A percentile compares a stretch with the other conserved stretches of the same genome.
Conservation (phyloP, 2,888 invertebrate genomes). For the Eilema griseolum region DNA sequence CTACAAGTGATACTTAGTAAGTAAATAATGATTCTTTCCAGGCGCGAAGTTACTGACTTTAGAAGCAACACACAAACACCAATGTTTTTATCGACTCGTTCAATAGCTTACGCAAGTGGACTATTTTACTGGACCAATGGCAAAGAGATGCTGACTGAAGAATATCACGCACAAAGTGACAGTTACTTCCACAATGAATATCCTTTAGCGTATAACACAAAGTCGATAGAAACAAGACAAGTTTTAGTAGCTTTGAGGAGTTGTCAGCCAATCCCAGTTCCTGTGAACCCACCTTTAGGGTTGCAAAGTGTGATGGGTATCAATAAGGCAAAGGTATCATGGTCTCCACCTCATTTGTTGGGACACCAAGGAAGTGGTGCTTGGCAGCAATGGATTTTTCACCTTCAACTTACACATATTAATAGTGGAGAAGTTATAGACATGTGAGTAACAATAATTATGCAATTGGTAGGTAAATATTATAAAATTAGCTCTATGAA, state of each 20-base stretch:
- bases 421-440: conserved; percentile 67
- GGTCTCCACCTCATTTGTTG: conserved; percentile 93
- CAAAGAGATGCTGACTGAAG: conserved; percentile 91
- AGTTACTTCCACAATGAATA: conserved; percentile 93
- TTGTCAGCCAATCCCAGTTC: conserved; percentile 93
- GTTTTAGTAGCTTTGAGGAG: conserved; percentile 88
- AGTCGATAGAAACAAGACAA: conserved; percentile 71
- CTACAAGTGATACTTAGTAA: neutral
- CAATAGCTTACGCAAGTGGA: conserved; percentile 91
- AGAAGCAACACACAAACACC: conserved; percentile 92
- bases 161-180: conserved; percentile 89
- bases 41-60: conserved; percentile 90
- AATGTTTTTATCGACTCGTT: conserved; percentile 91
- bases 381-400: conserved; percentile 92
- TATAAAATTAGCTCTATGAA: neutral
- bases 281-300: conserved; percentile 92
- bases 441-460: conserved; percentile 61
- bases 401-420: conserved; percentile 89
- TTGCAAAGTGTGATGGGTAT: conserved; percentile 94
- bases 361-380: conserved; percentile 91
- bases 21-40: conserved; percentile 57
- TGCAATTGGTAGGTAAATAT: neutral
- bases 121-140: conserved; percentile 96
- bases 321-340: conserved; percentile 91
- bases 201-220: conserved; percentile 83